These are phyloP conservation scores for Meta bourneti DNA, from an alignment of 2,888 invertebrate genomes.

Conservation along the genomic window DNA sequence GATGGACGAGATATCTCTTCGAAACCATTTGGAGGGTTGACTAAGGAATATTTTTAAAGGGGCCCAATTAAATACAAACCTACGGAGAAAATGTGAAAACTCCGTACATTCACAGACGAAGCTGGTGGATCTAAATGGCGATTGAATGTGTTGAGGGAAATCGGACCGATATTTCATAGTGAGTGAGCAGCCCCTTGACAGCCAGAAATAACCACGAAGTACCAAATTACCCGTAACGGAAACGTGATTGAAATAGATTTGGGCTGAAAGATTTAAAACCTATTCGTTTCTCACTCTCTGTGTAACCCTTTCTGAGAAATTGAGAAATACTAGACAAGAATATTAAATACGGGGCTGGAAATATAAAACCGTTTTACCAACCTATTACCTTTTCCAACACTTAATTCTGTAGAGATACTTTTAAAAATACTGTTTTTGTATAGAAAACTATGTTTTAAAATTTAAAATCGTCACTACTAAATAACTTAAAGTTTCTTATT, in stretches of 20 bases:
- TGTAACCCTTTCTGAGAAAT: neutral
- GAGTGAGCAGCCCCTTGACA: constrained; percentile 37
- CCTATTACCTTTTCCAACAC: neutral
- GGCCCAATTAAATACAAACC: neutral
- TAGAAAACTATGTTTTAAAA: no score
- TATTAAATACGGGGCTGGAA: neutral
- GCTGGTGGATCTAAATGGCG: constrained; percentile 43
- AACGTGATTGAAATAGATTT: constrained; percentile 25
- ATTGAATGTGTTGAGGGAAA: constrained; percentile 45
- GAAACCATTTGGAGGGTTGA: no score
- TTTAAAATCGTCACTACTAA: no score
- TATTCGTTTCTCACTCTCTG: neutral
- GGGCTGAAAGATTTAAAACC: neutral
- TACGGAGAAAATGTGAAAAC: neutral
- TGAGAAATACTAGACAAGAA: neutral
- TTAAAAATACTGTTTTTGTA: no score
- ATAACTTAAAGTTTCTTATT: no score
- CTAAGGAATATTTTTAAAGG: no score
- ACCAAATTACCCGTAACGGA: constrained; percentile 45
- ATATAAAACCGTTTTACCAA: no score
- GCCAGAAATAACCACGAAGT: constrained; percentile 31
- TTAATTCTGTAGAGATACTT: no score
- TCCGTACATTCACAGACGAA: neutral
- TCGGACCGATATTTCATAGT: constrained; percentile 30
- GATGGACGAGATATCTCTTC: no score